phyloP scores from a whole-genome alignment of 2,888 invertebrate genomes.

The Mycalesis mineus region DNA sequence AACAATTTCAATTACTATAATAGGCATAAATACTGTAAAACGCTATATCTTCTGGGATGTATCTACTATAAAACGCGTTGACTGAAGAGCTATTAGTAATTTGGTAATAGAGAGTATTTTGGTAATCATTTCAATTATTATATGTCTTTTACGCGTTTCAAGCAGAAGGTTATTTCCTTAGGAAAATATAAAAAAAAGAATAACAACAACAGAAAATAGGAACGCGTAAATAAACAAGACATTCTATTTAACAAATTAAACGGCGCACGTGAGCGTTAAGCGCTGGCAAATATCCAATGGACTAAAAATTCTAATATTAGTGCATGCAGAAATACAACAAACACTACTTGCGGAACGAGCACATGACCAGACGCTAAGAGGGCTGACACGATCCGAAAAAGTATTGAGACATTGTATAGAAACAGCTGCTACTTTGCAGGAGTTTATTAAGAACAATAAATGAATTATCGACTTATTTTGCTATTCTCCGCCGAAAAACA shows the following conservation, averaged over 20 bases:
- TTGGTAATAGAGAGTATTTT: neutral
- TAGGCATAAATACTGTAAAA: too few relatives aligned
- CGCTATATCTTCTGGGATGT: too few relatives aligned
- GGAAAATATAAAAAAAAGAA: neutral
- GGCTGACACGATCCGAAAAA: neutral
- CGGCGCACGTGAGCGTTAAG: slow-evolving; percentile 52
- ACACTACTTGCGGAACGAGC: slow-evolving; percentile 58
- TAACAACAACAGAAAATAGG: neutral
- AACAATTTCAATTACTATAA: too few relatives aligned
- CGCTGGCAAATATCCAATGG: slow-evolving; percentile 65
- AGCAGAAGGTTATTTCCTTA: neutral
- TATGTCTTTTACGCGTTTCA: too few relatives aligned
- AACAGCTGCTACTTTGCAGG: neutral
- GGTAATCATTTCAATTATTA: neutral
- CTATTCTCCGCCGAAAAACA: too few relatives aligned
- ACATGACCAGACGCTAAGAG: slow-evolving; percentile 51
- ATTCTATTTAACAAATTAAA: slow-evolving; percentile 40
- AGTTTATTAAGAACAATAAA: too few relatives aligned
- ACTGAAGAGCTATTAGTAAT: too few relatives aligned
- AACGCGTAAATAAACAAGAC: slow-evolving; percentile 28
- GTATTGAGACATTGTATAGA: neutral
- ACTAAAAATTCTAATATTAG: slow-evolving; percentile 74
- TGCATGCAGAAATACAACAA: slow-evolving; percentile 62
- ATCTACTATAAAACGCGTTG: too few relatives aligned
- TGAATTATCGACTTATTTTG: too few relatives aligned